Evolutionary conservation across 2,888 invertebrate species (phyloP), one percentile per base, ranked within the genome.

Genomic region (Leptopilina syphax): DNA sequence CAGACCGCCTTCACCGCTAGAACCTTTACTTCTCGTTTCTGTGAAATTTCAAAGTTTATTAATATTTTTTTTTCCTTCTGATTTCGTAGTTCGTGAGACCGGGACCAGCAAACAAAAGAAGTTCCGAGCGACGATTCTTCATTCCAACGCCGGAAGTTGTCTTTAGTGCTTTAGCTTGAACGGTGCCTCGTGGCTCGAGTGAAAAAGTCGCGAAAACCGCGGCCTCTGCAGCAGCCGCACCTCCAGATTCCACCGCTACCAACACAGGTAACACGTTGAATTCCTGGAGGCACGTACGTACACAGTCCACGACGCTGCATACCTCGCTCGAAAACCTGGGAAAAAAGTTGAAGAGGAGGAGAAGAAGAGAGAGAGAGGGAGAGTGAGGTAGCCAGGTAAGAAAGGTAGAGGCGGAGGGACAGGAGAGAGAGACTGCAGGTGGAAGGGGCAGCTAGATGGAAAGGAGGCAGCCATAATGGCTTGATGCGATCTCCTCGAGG

Each of bases 181-280:
- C 70, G 70, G 73, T 57, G 73, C 41, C 73, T 73, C 73, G 73
- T 73, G 65, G 57, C 77, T 79, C 76, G 65, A 78, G 80, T 77
- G 81, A 84, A 83, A 81, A 82, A 80, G 80, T 81, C 77, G 81
- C 77, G 83, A 81, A 83, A 83, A 82, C 80, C 82, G 70, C 82
- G 82, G 81, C 78, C 83, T 80, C 80, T 78, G 44, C 78, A 79
- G 76, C 78, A 81, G 86, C 88, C 89, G 89, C 89, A 88, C 89
- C 89, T 89, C 87, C 85, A 85, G 85, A 89, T 89, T 89, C 88
- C 89, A 80, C 84, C 83, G 84, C 65, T 84, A 87, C 85, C 88
- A 85, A 86, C 84, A 83, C 85, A 82, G 79, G 60, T 77, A 82
- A 81, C 80, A 73, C 79, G 79, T 73, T 82, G 80, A 82, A 84